Conservation (phyloP, 2,797 vertebrate species). For the Pyrocephalus nanus region DNA sequence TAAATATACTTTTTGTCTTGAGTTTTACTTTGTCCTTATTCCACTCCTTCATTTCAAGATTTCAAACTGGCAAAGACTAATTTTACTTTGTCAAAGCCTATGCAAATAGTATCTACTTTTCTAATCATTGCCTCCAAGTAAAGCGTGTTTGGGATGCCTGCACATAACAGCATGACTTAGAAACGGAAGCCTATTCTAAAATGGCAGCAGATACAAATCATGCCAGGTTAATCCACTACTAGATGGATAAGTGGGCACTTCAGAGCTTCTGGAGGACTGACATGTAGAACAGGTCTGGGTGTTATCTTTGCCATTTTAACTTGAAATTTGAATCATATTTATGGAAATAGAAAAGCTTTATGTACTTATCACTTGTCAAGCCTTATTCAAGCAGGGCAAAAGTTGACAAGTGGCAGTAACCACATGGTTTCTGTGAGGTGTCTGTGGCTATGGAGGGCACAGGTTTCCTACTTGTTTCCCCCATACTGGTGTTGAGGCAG, state of each 20-base stretch:
- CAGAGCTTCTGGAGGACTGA: background rate
- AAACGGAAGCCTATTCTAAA: background rate
- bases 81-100: background rate
- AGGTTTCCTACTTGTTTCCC: background rate
- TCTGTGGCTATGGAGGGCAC: background rate
- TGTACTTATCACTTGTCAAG: background rate
- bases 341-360: background rate
- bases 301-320: background rate
- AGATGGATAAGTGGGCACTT: background rate
- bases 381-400: background rate
- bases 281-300: background rate
- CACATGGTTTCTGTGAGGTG: rapidly evolving
- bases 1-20: background rate
- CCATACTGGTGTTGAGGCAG: background rate
- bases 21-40: background rate
- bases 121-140: background rate
- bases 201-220: background rate
- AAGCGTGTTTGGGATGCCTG: background rate
- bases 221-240: background rate
- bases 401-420: background rate
- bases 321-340: background rate
- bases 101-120: background rate
- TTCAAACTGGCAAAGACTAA: background rate
- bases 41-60: background rate
- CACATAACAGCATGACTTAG: background rate